Evolutionary conservation across 2,113 vertebrate genomes (phyloP).

Genomic region (Mesocricetus auratus): DNA sequence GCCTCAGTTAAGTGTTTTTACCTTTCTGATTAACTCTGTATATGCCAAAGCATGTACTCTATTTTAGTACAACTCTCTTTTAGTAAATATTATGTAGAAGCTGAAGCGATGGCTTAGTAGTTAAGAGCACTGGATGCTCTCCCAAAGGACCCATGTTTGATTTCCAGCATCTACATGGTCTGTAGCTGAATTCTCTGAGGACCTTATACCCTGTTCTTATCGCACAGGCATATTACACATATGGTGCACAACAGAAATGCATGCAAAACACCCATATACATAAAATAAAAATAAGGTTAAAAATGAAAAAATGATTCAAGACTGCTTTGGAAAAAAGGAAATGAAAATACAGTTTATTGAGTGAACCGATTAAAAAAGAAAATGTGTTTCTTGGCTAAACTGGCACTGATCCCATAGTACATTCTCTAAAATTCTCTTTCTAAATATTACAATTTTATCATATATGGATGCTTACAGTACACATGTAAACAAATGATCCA

Average conservation of each 20-base stretch:
- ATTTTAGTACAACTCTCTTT: constrained; percentile 1
- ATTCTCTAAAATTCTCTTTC: not conserved
- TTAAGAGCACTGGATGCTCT: not conserved
- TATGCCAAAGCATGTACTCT: not conserved
- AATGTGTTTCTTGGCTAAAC: constrained; percentile 60
- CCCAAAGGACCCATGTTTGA: not conserved
- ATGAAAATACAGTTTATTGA: not conserved
- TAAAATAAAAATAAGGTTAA: not conserved
- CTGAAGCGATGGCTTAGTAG: not conserved
- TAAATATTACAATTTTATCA: not conserved
- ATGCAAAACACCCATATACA: not conserved
- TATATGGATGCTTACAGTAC: not conserved
- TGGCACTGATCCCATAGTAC: not conserved
- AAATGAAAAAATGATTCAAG: not conserved
- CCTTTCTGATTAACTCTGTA: constrained; percentile 48
- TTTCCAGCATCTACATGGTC: not conserved
- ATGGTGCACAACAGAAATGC: not conserved
- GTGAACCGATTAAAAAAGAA: not conserved
- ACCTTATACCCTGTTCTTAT: not conserved
- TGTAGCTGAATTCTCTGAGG: not conserved
- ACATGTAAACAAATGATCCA: not conserved
- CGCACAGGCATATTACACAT: not conserved
- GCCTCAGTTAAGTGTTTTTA: constrained; percentile 36
- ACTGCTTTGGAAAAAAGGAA: not conserved
- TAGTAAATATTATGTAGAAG: constrained; percentile 41